These are phyloP conservation scores for Hycleus cichorii DNA, from an alignment of 1,140 invertebrate genomes.

Conservation along the genomic window DNA sequence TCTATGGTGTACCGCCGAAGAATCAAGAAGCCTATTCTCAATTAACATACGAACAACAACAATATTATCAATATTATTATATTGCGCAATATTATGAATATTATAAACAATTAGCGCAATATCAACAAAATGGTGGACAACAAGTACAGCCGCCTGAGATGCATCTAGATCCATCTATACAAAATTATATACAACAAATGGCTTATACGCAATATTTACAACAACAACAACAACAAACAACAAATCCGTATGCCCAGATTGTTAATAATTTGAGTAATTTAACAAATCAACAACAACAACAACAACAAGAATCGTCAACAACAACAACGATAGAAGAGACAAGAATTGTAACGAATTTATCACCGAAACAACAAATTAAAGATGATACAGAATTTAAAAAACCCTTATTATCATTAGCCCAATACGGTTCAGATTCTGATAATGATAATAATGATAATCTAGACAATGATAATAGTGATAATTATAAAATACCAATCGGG, in stretches of 20 bases:
- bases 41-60: conserved; percentile 32
- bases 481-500: conserved; percentile 59
- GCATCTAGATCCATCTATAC: conserved; percentile 26
- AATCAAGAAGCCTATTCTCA: conserved; percentile 9
- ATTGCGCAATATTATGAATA: conserved; percentile 37
- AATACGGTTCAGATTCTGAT: conserved; percentile 47
- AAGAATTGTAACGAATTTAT: neutral
- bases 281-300: conserved; percentile 20
- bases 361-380: neutral
- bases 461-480: conserved; percentile 13
- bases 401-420: conserved; percentile 47
- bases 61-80: conserved; percentile 39
- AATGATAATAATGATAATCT: conserved; percentile 42
- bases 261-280: conserved; percentile 32
- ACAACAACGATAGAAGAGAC: neutral
- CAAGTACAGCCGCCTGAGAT: conserved; percentile 19
- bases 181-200: conserved; percentile 33
- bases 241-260: conserved; percentile 36
- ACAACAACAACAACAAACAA: conserved; percentile 19
- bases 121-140: conserved; percentile 17
- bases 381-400: conserved; percentile 25
- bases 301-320: conserved; percentile 3
- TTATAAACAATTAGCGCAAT: conserved; percentile 35
- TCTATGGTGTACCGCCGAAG: neutral
- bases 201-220: conserved; percentile 30